These are phyloP conservation scores for Plemyria rubiginata DNA, from an alignment of 2,888 invertebrate genomes.

Conservation along the genomic window DNA sequence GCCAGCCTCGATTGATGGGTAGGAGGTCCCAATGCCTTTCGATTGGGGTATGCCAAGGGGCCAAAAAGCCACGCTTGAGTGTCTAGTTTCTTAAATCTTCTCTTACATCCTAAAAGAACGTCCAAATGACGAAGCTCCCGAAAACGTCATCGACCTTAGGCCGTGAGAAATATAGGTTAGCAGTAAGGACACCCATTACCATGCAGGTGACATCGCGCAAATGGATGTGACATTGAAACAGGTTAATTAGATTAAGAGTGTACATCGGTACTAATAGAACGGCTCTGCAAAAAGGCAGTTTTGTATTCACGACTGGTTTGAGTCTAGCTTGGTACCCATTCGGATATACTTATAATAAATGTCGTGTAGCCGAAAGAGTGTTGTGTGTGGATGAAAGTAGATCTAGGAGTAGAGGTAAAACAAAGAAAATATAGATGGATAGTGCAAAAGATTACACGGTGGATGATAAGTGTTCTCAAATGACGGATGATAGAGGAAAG, in stretches of 20 bases:
- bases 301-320: slow-evolving; percentile 18
- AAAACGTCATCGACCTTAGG: slow-evolving; percentile 4
- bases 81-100: no score
- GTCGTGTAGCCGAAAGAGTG: no score
- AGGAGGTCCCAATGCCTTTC: neutral
- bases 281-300: slow-evolving; percentile 19
- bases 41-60: no score
- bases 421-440: no score
- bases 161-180: slow-evolving; percentile 35
- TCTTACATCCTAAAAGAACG: neutral
- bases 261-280: slow-evolving; percentile 32
- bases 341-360: no score
- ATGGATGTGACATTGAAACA: slow-evolving; percentile 45
- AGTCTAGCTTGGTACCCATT: neutral
- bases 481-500: no score
- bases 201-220: slow-evolving; percentile 37
- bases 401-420: no score
- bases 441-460: no score
- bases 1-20: no score
- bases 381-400: no score
- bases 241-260: slow-evolving; percentile 44
- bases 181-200: slow-evolving; percentile 25
- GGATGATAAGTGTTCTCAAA: no score
- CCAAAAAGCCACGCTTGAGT: no score
- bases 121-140: neutral